Conservation (phyloP, 2,113 vertebrate genomes). For the Oreotrochilus melanogaster region DNA sequence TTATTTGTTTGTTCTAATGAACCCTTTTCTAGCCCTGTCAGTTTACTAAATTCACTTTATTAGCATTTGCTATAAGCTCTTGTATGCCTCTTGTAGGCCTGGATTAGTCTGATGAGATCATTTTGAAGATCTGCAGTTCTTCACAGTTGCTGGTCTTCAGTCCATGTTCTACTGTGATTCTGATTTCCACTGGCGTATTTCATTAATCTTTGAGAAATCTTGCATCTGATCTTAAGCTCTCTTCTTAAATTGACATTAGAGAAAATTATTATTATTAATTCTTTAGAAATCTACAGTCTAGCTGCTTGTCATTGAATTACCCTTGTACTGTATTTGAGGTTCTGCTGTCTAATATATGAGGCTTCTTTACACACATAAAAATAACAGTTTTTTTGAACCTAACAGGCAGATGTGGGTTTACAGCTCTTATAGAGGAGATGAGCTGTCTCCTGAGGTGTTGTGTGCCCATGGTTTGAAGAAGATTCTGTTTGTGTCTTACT, state of each 20-base stretch:
- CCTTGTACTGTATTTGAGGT: background rate
- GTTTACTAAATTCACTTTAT: background rate
- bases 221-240: background rate
- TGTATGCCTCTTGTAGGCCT: background rate
- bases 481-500: background rate
- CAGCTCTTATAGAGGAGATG: background rate
- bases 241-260: background rate
- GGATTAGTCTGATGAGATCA: background rate
- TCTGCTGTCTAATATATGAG: background rate
- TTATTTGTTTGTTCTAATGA: background rate
- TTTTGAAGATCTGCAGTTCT: background rate
- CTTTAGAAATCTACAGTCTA: background rate
- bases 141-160: background rate
- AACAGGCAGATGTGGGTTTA: background rate
- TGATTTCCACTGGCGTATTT: background rate
- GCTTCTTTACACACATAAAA: background rate
- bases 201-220: background rate
- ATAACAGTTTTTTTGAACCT: background rate
- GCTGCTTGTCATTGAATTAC: background rate
- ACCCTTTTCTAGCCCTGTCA: background rate
- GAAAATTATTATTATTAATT: background rate
- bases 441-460: background rate
- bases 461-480: background rate
- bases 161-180: background rate
- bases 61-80: background rate